Conservation (phyloP, 2,113 vertebrate species). For the Coreoperca whiteheadi region DNA sequence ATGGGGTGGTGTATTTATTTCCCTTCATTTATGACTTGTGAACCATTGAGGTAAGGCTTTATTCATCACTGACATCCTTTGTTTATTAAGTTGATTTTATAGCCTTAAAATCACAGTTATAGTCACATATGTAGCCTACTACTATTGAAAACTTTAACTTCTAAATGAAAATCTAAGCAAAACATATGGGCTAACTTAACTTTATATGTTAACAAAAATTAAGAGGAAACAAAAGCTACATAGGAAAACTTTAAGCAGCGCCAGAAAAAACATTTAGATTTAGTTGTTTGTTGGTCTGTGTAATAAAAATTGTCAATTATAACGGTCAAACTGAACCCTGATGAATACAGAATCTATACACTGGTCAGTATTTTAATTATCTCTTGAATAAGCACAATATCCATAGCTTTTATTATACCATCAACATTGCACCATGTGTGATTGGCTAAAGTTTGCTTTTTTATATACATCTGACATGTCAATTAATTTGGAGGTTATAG, state of each 20-base stretch:
- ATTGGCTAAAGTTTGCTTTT: neutral
- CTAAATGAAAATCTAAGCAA: neutral
- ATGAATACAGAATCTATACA: too few relatives aligned
- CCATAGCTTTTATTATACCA: neutral
- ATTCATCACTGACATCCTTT: neutral
- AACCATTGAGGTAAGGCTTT: neutral
- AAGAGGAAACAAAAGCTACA: too few relatives aligned
- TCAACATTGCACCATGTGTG: neutral
- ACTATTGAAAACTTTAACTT: neutral
- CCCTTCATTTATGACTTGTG: neutral
- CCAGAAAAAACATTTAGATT: neutral
- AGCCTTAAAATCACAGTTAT: too few relatives aligned
- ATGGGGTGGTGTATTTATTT: neutral
- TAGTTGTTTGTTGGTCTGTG: neutral
- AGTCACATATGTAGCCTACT: too few relatives aligned
- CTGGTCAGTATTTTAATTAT: neutral
- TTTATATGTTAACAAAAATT: neutral
- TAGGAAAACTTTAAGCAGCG: neutral
- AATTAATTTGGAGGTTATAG: neutral
- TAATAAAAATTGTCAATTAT: neutral
- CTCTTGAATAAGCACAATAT: neutral
- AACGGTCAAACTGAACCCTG: neutral
- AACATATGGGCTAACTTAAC: neutral
- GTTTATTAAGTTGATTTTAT: too few relatives aligned
- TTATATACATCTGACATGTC: neutral